Evolutionary conservation across 2,113 vertebrate species (phyloP).

Genomic region (Pungitius pungitius): DNA sequence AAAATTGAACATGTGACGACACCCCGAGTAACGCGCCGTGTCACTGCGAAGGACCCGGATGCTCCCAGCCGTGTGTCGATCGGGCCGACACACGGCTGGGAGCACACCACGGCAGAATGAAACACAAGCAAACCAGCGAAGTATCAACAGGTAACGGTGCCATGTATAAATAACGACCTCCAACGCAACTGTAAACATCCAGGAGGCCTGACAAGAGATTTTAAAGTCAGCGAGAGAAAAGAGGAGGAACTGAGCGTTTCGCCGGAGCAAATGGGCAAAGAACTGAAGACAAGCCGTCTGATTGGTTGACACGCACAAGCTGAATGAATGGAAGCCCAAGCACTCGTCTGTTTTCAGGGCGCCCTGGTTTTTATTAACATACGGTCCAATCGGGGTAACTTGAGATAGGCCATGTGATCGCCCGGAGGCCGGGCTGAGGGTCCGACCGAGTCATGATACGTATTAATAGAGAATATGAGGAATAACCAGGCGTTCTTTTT

Average conservation of each 20-base stretch:
- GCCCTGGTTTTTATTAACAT: not conserved
- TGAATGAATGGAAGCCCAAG: no score
- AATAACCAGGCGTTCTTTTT: not conserved
- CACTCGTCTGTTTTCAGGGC: slow-evolving; percentile 49
- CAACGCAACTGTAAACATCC: slow-evolving; percentile 12
- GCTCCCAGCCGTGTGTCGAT: slow-evolving; percentile 41
- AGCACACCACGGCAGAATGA: not conserved
- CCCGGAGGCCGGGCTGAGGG: not conserved
- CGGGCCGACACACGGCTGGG: slow-evolving; percentile 25
- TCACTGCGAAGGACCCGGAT: slow-evolving; percentile 32
- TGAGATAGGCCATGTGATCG: not conserved
- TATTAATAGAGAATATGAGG: no score
- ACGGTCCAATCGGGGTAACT: not conserved
- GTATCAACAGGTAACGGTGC: slow-evolving; percentile 4
- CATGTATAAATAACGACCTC: slow-evolving; percentile 9
- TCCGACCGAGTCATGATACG: not conserved
- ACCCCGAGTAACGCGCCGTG: slow-evolving; percentile 38
- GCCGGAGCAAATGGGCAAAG: slow-evolving; percentile 4
- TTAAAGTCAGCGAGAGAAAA: not conserved
- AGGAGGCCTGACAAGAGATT: not conserved
- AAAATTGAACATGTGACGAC: slow-evolving; percentile 57
- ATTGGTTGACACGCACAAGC: slow-evolving; percentile 18
- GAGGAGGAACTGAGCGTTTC: not conserved
- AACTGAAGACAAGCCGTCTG: slow-evolving; percentile 15
- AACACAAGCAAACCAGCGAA: not conserved